Base-by-base conservation (phyloP, 92 coral and sea anemone species). In the Ricordea florida region DNA sequence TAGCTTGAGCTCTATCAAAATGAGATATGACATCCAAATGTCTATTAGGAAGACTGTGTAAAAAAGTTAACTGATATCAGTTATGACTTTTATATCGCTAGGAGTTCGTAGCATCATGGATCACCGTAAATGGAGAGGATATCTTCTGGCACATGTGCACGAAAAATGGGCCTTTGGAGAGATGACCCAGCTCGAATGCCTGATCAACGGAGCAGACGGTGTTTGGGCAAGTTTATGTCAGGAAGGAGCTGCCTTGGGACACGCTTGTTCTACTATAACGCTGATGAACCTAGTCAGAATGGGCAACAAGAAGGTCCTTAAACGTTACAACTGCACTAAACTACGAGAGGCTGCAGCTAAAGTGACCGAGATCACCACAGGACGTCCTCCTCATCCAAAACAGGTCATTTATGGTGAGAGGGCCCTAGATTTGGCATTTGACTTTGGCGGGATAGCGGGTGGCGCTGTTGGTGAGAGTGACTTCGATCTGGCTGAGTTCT, bases 161-260 rank as follows among this genome's bases (percentile, higher is more conserved):
- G 69, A 74, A 53, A 53, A 46, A 50, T 74, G 81, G 81, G 81
- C 60, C 7, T 24, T 74, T 14, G 81, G 60, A 9, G 29, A 32
- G 46, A 49, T 51, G 61, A 62, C 72, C 31, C 82, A 76, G 37
- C 3, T 76, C 64, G 82, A 76, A 20, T 76, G 82, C 82, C 49
- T 76, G 25, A 27, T 62, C 16, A 49, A 50, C 26, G 82, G 82
- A 34, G 82, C 82, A 0, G 55, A 36, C 22, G 82, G 82, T 20
- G 36, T 76, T 29, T 76, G 82, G 82, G 82, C 82, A 45, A 76
- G 82, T 40, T 69, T 90, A 37, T 82, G 92, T 38, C 81, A 66
- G 32, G 94, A 89, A 65, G 94, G 94, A 36, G 94, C 93, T 1
- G 69, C 89, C 31, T 73, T 90, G 84, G 96, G 96, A 25, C 96